Base-by-base conservation (phyloP, 2,888 invertebrate genomes). In the Aricia artaxerxes region DNA sequence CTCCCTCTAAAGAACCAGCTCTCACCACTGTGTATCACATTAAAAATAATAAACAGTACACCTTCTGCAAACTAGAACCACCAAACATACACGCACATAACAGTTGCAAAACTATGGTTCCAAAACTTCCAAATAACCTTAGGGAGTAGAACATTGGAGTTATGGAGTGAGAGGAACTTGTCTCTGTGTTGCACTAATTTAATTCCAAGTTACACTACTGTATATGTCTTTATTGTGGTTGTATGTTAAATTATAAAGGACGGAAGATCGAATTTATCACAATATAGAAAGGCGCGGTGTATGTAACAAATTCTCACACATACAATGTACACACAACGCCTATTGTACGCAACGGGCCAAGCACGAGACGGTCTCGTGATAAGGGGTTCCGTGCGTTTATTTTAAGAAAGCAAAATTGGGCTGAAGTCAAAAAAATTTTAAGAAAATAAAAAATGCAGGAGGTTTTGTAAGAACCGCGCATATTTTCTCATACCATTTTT, bases 221-320 rank as follows among this genome's bases (percentile, higher is more conserved):
- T 53, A 13, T 16, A 16, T 11, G 4, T 4, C 4, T 13, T 0
- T 57, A 16, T 16, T 57, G 57, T 57, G 57, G 16, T 16, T 57
- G 57, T 57, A 57, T 57, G 57, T 24, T 61, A 61, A 61, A 61
- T 24, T n/a, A 24, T 7, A 61, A 69, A 35, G 69, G 35, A 31
- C 35, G 69, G 69, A 69, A 69, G 69, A 13, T 69, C 35, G 35
- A 69, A 69, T 9, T 35, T 16, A 69, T 69, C 35, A 35, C 35
- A 35, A 38, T 35, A 69, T 35, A 69, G 69, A 69, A 69, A 69
- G 35, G 16, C 69, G 4, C 64, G 11, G 16, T 64, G 69, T 69
- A 35, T 69, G 35, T 38, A 69, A 69, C 35, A 35, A 35, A 35
- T 38, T 69, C 64, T 69, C 69, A 69, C 69, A 69, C 69, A 69